Evolutionary conservation across 2,113 vertebrate genomes (phyloP).

Genomic region (Tragulus kanchil): DNA sequence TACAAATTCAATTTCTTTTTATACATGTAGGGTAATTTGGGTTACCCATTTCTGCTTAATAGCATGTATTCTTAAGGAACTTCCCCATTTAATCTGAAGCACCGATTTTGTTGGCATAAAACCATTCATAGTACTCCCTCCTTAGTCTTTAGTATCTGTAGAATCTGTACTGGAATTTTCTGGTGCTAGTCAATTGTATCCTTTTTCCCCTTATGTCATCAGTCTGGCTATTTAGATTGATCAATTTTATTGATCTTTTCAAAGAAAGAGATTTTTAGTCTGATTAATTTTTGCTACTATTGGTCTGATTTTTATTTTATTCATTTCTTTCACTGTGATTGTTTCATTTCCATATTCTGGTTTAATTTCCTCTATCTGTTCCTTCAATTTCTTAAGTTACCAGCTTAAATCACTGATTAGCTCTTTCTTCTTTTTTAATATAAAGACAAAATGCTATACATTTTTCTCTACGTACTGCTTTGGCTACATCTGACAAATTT

Average conservation of each 20-base stretch:
- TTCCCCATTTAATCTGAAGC: background rate
- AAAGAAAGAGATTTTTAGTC: background rate
- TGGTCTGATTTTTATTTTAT: background rate
- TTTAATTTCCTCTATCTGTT: background rate
- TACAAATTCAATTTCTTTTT: constrained; percentile 17
- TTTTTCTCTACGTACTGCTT: background rate
- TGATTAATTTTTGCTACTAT: background rate
- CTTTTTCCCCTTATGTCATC: background rate
- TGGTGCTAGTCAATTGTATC: background rate
- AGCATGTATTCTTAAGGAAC: background rate
- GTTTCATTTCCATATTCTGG: background rate
- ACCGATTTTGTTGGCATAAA: constrained; percentile 1
- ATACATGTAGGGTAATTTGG: background rate
- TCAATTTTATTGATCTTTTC: background rate
- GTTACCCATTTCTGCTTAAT: background rate
- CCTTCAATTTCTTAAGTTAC: background rate
- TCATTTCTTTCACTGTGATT: background rate
- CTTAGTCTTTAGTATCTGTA: background rate
- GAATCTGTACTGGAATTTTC: background rate
- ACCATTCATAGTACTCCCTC: background rate
- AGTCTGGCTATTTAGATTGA: background rate
- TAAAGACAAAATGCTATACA: background rate
- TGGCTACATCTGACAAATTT: background rate
- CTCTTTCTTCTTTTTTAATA: background rate
- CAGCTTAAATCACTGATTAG: background rate